Evolutionary conservation across 2,888 invertebrate genomes (phyloP), one percentile per base, ranked within the genome.

Genomic region (Microctonus brassicae): DNA sequence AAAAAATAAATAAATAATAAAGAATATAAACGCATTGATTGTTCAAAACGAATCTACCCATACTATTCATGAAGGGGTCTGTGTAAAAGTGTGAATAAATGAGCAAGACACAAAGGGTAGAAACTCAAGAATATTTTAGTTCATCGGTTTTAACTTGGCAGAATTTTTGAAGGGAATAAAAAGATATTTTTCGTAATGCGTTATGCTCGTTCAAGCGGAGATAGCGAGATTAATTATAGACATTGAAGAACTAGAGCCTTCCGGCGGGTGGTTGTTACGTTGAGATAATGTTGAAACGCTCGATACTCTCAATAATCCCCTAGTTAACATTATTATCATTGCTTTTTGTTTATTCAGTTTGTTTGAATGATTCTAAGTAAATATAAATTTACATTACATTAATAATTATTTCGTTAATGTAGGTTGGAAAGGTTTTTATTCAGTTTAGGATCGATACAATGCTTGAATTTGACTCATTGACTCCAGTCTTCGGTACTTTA

Each of bases 281-380:
- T 53, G 67, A 69, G 72, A 75, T 29, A 73, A 75, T 53, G 67
- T 74, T 65, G 63, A 73, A 76, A 69, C 75, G 76, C 72, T 76
- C 75, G 73, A 76, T 76, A 76, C 73, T 72, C 62, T 24, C 7
- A 34, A 53, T 34, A 34, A 17, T 57, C 22, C 53, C 36, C 20
- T 1, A 53, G 55, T 65, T 20, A 13, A 34, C 20, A 10, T 22
- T 55, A 55, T 36, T 33, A 24, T 39, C 20, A 11, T 33, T 53
- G 22, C n/a, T 36, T 55, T 22, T 34, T 10, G 34, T 55, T 1
- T 11, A n/a, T 39, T 29, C 39, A 5, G 6, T 7, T 5, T 20
- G 6, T 7, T 5, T 20, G 20, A 53, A 2, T 53, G 11, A 11
- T 53, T 53, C 5, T 7, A 53, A 6, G 17, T 24, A 13, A 3